Base-by-base conservation (phyloP, 1,140 invertebrate genomes). In the Scaptomyza graminum region DNA sequence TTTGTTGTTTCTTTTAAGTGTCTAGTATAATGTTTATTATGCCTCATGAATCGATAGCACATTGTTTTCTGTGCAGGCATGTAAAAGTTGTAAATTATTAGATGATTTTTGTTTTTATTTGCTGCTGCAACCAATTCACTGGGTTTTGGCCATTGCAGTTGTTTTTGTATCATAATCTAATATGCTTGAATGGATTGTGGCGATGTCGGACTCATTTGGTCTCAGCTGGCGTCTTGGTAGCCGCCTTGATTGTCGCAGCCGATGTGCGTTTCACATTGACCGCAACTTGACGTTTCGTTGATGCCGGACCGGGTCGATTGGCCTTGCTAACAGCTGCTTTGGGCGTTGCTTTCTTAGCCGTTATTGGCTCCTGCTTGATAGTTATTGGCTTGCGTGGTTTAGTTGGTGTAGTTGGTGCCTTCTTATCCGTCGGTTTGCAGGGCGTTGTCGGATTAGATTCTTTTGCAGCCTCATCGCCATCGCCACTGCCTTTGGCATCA, bases 181-280 rank as follows among this genome's bases (percentile, higher is more conserved):
- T 15, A 13, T 59, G 16, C 16, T 31, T 70, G 28, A 39, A 39
- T 65, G 18, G 8, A 47, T 62, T 59, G 41, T 63, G 51, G 78
- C 44, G 49, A 68, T 46, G 37, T 43, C 51, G 49, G n/a, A 64
- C 52, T 87, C 41, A 87, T 51, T 87, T 87, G 18, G 74, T 55
- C 7, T 87, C 82, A 39, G 41, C 34, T 46, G 79, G 54, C 12
- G 72, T 11, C 43, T 85, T 85, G 39, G 71, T 69, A 44, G 79
- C 80, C 15, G 73, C 76, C 59, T 84, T 84, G 18, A 79, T 76
- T 11, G 60, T 11, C 11, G 72, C 79, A 8, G 44, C 67, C 39
- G 77, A 65, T 3, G 79, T 87, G 65, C 84, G 83, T 56, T 87
- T 88, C 25, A 88, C 15, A 46, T 43, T 88, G 83, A 88, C 79